Evolutionary conservation across 2,888 invertebrate species (phyloP), one percentile per base, ranked within the genome.

Genomic region (Lypha dubia): DNA sequence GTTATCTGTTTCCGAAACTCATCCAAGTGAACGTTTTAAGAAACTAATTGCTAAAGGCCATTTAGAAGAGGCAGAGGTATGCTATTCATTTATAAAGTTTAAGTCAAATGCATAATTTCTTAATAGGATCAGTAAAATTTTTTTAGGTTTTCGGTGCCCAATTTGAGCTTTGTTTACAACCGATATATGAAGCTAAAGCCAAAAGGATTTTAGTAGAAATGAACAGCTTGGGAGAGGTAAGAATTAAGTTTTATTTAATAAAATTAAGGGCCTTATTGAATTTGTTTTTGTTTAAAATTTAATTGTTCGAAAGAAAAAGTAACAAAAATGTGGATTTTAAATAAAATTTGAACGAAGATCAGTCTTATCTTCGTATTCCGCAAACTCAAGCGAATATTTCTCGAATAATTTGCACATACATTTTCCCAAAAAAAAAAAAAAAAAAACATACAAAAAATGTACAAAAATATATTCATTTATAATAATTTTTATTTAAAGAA

Each of bases 41-140:
- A 92, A 92, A 86, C 87, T 92, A 0, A 90, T 92, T 67, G 88
- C 89, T n/a, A 91, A 91, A 56, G 92, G 92, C 4, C 90, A 90
- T 62, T 87, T 92, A 13, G 90, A 92, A 67, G 91, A 92, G 79
- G 92, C 92, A 0, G 93, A 92, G 88, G 91, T 91, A 80, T 9
- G n/a, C 53, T 8, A 20, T 62, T 24, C 44, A 13, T 28, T 49
- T 24, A 0, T 22, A 24, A 3, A 9, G 1, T 35, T 8, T 13
- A 44, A 44, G 6, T n/a, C 0, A 53, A 22, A n/a, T 32, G 15
- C 5, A 20, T 44, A 44, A 38, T 9, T 38, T 1, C 4, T 24
- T 22, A 6, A 15, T 20, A 46, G 15, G 15, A 20, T 28, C 11
- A 22, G 22, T n/a, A 13, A 1, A 35, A 17, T 35, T 15, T 56